Evolutionary conservation across 2,113 vertebrate species (phyloP).

Genomic region (Etheostoma cragini): DNA sequence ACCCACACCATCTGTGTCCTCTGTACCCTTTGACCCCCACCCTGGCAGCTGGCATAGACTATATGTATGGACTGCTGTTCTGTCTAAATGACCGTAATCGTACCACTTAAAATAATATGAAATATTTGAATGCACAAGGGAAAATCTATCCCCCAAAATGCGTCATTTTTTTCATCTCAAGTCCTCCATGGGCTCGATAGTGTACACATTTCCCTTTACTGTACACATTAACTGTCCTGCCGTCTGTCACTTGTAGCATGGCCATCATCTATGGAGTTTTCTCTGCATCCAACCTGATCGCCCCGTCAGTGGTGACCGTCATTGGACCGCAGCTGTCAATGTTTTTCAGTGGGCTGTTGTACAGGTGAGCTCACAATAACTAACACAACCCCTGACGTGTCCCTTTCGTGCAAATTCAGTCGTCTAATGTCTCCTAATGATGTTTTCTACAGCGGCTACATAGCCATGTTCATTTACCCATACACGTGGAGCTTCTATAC

Average conservation of each 20-base stretch:
- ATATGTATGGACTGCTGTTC: too few species aligned
- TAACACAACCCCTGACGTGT: rapidly evolving
- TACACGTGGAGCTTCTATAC: conserved; percentile 95
- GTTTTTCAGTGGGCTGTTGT: conserved; percentile 93
- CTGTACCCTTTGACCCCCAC: too few species aligned
- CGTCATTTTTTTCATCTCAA: not conserved
- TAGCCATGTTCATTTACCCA: conserved; percentile 97
- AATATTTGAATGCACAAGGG: not conserved
- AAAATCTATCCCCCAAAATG: not conserved
- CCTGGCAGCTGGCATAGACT: too few species aligned
- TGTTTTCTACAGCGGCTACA: conserved; percentile 87
- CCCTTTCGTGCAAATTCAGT: rapidly evolving
- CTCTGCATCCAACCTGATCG: conserved; percentile 94
- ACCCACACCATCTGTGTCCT: too few species aligned
- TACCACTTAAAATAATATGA: too few species aligned
- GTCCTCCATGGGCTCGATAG: not conserved
- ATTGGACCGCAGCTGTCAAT: conserved; percentile 93
- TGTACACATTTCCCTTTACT: not conserved
- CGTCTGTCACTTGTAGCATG: conserved; percentile 83
- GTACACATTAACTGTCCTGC: not conserved
- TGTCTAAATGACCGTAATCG: too few species aligned
- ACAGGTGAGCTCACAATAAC: conserved; percentile 85
- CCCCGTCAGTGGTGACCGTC: conserved; percentile 92
- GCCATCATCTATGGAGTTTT: conserved; percentile 97
- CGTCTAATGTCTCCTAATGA: rapidly evolving